These are phyloP conservation scores for Eristalis pertinax DNA, from an alignment of 2,888 invertebrate genomes.

Conservation along the genomic window DNA sequence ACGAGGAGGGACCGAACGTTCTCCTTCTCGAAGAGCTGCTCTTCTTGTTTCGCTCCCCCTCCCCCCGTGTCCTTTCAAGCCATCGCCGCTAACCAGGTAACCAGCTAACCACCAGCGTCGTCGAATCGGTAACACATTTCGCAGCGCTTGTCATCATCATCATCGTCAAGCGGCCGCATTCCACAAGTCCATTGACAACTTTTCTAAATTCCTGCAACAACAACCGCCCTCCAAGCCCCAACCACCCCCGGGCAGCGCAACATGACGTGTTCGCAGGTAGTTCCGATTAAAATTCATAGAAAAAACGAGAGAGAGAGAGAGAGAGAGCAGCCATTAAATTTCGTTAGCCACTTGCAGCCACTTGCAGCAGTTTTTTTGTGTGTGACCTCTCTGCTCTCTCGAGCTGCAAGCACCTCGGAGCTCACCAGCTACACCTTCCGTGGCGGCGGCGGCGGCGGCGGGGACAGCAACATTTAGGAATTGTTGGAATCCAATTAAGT, in stretches of 20 bases:
- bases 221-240: background rate
- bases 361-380: background rate
- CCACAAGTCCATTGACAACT: background rate
- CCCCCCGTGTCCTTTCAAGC: too few relatives aligned
- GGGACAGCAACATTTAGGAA: slow-evolving; percentile 7
- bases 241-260: background rate
- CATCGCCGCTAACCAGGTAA: too few relatives aligned
- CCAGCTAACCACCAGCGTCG: too few relatives aligned
- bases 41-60: too few relatives aligned
- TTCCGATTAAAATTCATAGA: slow-evolving; percentile 40
- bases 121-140: background rate
- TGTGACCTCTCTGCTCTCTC: background rate
- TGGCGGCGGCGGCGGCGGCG: too few relatives aligned
- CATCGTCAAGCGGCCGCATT: background rate
- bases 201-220: background rate
- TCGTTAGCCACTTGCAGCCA: background rate
- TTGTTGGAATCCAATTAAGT: slow-evolving; percentile 56
- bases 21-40: too few relatives aligned
- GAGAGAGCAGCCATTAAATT: background rate
- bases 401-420: background rate
- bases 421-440: background rate
- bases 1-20: too few relatives aligned
- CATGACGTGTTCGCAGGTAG: slow-evolving; percentile 26
- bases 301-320: slow-evolving; percentile 12
- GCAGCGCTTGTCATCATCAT: background rate